A percentile compares a stretch with the other conserved stretches of the same genome.
phyloP scores from a whole-genome alignment of 2,797 vertebrate genomes.

The Ispidina picta region DNA sequence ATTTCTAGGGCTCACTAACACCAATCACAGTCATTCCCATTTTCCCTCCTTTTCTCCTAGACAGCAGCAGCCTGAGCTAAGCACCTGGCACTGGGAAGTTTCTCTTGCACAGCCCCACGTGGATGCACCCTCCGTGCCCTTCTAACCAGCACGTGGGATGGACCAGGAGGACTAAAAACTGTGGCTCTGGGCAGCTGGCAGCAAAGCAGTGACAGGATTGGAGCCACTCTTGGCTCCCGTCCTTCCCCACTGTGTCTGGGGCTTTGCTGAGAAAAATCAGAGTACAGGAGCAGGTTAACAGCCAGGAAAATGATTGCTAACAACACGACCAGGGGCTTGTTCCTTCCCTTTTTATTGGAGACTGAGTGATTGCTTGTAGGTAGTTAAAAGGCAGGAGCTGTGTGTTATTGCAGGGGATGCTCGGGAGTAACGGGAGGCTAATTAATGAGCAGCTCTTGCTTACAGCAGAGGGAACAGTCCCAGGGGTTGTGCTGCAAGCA shows the following conservation, averaged over 20 bases:
- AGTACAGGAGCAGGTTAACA: conserved; percentile 18
- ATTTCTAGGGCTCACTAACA: not conserved
- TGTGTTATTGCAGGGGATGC: conserved; percentile 11
- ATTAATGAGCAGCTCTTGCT: conserved; percentile 21
- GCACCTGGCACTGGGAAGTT: fast-evolving
- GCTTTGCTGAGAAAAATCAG: not conserved
- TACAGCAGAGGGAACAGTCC: not conserved
- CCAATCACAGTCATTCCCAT: fast-evolving
- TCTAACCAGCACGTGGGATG: not conserved
- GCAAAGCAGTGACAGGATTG: not conserved
- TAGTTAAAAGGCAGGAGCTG: conserved; percentile 36
- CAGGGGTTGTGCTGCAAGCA: not conserved
- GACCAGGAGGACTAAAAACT: not conserved
- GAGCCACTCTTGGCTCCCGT: not conserved
- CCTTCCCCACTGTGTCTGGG: not conserved
- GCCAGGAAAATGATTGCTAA: conserved; percentile 37
- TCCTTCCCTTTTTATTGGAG: conserved; percentile 14
- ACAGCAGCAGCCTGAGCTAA: not conserved
- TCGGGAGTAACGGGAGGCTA: not conserved
- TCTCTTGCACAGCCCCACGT: not conserved
- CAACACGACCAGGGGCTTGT: not conserved
- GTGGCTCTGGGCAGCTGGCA: not conserved
- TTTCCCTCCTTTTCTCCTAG: not conserved
- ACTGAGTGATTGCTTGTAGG: conserved; percentile 5
- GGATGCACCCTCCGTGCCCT: not conserved